Evolutionary conservation across 2,888 invertebrate species (phyloP).

Genomic region (Altica lythri): DNA sequence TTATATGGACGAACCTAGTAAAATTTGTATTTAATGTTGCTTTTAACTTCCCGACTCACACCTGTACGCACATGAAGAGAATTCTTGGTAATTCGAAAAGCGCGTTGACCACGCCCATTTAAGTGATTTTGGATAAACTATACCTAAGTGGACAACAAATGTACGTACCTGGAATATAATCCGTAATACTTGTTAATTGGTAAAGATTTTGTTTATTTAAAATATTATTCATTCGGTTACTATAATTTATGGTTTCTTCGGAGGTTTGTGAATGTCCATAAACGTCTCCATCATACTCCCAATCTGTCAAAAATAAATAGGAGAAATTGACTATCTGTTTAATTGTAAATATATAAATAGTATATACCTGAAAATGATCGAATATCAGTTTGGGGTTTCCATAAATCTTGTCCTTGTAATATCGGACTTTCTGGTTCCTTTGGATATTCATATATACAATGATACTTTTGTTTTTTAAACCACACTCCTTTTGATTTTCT

Average conservation of each 20-base stretch:
- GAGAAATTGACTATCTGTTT: neutral
- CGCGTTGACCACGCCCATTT: too few relatives aligned
- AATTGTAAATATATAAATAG: neutral
- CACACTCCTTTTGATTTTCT: slow-evolving; percentile 63
- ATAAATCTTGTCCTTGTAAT: slow-evolving; percentile 52
- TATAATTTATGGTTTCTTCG: slow-evolving; percentile 37
- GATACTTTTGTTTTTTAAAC: slow-evolving; percentile 83
- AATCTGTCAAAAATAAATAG: slow-evolving; percentile 48
- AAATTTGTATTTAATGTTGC: too few relatives aligned
- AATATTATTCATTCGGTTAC: slow-evolving; percentile 39
- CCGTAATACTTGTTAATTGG: slow-evolving; percentile 45
- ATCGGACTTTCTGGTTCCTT: slow-evolving; percentile 65
- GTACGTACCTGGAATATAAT: slow-evolving; percentile 44
- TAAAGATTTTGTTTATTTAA: slow-evolving; percentile 43
- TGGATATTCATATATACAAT: slow-evolving; percentile 84
- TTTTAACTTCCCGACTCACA: too few relatives aligned
- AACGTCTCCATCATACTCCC: slow-evolving; percentile 55
- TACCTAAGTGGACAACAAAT: too few relatives aligned
- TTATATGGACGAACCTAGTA: too few relatives aligned
- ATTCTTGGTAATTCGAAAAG: too few relatives aligned
- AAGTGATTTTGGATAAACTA: too few relatives aligned
- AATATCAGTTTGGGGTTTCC: slow-evolving; percentile 51
- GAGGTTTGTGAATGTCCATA: slow-evolving; percentile 41
- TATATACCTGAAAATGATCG: slow-evolving; percentile 59
- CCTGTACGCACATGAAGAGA: too few relatives aligned